Percentiles rank a stretch among this genome's conserved stretches.
Conservation (phyloP, 2,113 vertebrate species). For the Ciconia maguari region DNA sequence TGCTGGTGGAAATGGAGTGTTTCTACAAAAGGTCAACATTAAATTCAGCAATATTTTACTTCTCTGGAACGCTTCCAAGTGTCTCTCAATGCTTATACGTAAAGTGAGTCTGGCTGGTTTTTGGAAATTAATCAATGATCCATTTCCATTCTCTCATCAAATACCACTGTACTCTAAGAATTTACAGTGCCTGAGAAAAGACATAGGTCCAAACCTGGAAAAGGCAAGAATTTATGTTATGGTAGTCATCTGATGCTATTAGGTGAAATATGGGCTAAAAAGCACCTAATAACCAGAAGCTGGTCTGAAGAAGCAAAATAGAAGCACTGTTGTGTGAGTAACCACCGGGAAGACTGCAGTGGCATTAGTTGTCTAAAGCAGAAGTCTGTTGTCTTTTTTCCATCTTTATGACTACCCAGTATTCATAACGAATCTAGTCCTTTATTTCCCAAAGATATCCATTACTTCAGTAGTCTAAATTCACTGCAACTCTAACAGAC, state of each 20-base stretch:
- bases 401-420: neutral
- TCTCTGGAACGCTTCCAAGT: neutral
- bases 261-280: neutral
- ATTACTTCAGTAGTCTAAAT: neutral
- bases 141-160: neutral
- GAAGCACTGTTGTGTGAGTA: neutral
- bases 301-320: neutral
- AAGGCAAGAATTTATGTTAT: neutral
- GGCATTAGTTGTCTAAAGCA: neutral
- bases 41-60: neutral
- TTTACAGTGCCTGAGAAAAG: neutral
- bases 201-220: neutral
- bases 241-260: neutral
- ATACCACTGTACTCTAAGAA: neutral
- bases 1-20: neutral
- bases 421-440: neutral
- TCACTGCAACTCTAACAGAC: neutral
- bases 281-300: neutral
- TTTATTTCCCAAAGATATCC: neutral
- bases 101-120: neutral
- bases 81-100: neutral
- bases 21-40: neutral
- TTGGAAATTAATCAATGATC: neutral
- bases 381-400: neutral
- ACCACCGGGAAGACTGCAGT: neutral